A percentile compares a stretch with the other conserved stretches of the same genome.
Evolutionary conservation across 1,140 invertebrate genomes (phyloP).

Genomic region (Drosophila repletoides): DNA sequence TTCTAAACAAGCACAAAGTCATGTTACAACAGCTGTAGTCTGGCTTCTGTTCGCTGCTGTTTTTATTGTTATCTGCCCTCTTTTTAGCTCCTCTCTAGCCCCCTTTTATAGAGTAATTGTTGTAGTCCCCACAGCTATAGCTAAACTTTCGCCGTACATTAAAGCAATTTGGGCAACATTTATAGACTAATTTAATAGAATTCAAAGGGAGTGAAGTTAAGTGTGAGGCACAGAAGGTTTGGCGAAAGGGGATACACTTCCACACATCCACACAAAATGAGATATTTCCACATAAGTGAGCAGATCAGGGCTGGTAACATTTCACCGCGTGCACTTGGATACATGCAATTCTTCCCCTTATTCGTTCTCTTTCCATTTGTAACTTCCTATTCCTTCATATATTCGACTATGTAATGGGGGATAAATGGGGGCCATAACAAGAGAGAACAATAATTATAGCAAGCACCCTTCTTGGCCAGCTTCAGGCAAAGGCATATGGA

Average conservation of each 20-base stretch:
- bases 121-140: too few relatives aligned
- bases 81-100: not conserved
- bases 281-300: slow-evolving; percentile 75
- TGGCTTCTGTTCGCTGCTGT: slow-evolving; percentile 56
- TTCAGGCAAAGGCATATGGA: slow-evolving; percentile 15
- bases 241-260: not conserved
- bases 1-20: slow-evolving; percentile 75
- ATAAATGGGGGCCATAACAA: slow-evolving; percentile 1
- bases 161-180: slow-evolving; percentile 75
- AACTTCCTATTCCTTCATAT: too few relatives aligned
- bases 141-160: slow-evolving; percentile 73
- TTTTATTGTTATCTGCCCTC: slow-evolving; percentile 58
- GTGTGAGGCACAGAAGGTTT: not conserved
- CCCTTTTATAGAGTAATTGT: slow-evolving; percentile 20
- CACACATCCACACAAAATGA: slow-evolving; percentile 51
- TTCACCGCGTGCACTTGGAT: slow-evolving; percentile 63
- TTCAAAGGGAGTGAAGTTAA: not conserved
- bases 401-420: not conserved
- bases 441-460: slow-evolving; percentile 69
- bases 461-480: slow-evolving; percentile 8
- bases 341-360: slow-evolving; percentile 11
- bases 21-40: slow-evolving; percentile 75
- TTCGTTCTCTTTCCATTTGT: slow-evolving; percentile 1
- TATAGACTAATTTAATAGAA: slow-evolving; percentile 80
- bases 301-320: slow-evolving; percentile 44